Percentiles rank a stretch among this genome's conserved stretches.
These are phyloP conservation scores for Lagria hirta DNA, from an alignment of 2,888 invertebrate genomes.

Conservation along the genomic window DNA sequence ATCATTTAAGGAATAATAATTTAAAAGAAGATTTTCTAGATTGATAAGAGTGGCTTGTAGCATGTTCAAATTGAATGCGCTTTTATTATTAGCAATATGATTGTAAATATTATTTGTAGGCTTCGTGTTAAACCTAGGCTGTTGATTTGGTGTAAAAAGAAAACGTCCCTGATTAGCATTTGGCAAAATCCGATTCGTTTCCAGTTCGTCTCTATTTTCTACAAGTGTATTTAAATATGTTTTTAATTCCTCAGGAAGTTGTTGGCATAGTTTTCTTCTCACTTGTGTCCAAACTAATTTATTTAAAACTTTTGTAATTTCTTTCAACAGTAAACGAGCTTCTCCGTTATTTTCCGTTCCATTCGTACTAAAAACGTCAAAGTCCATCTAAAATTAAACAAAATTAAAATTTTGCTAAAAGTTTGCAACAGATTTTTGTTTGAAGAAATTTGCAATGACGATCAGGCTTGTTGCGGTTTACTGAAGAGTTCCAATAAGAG, in stretches of 20 bases:
- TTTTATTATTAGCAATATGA: too few relatives aligned
- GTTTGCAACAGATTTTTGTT: too few relatives aligned
- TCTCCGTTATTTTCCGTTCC: slow-evolving; percentile 33
- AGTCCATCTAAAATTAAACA: slow-evolving; percentile 18
- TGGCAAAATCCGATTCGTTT: slow-evolving; percentile 30
- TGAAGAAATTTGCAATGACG: neutral
- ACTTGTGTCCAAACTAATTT: slow-evolving; percentile 43
- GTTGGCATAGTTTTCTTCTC: slow-evolving; percentile 36
- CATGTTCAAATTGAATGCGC: slow-evolving; percentile 25
- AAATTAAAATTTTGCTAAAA: slow-evolving; percentile 3
- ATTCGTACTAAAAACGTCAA: slow-evolving; percentile 27
- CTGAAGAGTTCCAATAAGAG: too few relatives aligned
- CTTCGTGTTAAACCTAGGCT: slow-evolving; percentile 1
- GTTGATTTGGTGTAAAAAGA: slow-evolving; percentile 16
- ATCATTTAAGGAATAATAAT: slow-evolving; percentile 44
- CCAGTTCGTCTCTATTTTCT: slow-evolving; percentile 10
- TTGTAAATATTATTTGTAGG: too few relatives aligned
- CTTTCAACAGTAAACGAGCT: slow-evolving; percentile 39
- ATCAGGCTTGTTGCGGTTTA: slow-evolving; percentile 8
- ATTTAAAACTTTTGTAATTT: slow-evolving; percentile 41
- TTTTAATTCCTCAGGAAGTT: slow-evolving; percentile 35
- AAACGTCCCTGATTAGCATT: slow-evolving; percentile 30
- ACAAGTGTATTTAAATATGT: slow-evolving; percentile 29
- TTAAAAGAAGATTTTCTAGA: slow-evolving; percentile 35
- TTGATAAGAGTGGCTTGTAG: slow-evolving; percentile 33